Conservation (phyloP, 2,888 invertebrate species). For the Cremastobaeus sp. region DNA sequence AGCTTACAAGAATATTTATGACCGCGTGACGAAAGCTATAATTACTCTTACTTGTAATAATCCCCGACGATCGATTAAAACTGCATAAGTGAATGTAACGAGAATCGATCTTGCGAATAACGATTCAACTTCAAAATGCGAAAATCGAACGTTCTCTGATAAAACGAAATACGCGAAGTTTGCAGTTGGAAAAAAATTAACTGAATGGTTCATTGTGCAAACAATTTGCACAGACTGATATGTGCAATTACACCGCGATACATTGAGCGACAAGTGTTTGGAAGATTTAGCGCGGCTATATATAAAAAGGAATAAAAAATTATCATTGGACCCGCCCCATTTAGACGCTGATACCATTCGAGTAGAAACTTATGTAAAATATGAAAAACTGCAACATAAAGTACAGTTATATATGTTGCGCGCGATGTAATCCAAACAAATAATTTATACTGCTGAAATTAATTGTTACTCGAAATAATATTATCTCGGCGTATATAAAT, state of each 20-base stretch:
- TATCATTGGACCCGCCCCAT: conserved; percentile 19
- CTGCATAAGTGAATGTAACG: conserved; percentile 51
- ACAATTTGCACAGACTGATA: too few species aligned
- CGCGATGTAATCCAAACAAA: conserved; percentile 49
- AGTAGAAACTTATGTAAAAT: conserved; percentile 46
- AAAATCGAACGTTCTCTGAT: not conserved
- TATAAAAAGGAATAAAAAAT: conserved; percentile 26
- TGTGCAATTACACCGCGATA: too few species aligned
- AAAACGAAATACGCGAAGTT: too few species aligned
- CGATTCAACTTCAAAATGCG: not conserved
- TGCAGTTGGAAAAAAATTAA: too few species aligned
- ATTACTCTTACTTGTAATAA: conserved; percentile 58
- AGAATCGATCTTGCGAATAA: not conserved
- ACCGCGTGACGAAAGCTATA: conserved; percentile 59
- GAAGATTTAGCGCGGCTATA: conserved; percentile 15
- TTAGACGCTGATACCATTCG: conserved; percentile 32
- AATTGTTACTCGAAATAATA: conserved; percentile 58
- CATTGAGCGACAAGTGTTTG: conserved; percentile 15
- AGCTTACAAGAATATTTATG: conserved; percentile 58
- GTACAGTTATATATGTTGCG: conserved; percentile 33
- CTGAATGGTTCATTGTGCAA: too few species aligned
- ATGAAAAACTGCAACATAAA: conserved; percentile 50
- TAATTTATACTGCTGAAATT: conserved; percentile 50
- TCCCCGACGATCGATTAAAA: conserved; percentile 51
- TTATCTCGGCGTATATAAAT: conserved; percentile 57